Evolutionary conservation across 2,113 vertebrate genomes (phyloP), one percentile per base, ranked within the genome.

Genomic region (Nyctibius bracteatus): DNA sequence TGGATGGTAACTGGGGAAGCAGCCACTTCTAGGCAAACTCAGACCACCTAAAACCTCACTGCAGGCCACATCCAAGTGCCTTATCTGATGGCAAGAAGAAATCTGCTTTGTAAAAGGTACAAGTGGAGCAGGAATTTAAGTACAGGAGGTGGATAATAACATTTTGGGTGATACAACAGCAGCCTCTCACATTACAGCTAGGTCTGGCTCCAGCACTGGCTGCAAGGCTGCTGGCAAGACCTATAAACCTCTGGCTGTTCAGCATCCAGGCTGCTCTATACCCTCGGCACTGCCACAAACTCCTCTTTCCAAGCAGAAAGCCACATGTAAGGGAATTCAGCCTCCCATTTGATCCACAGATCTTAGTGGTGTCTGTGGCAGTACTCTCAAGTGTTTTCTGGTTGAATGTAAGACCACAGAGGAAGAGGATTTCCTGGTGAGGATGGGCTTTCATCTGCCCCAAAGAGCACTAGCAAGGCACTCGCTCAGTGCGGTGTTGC

Each of bases 71-170:
- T 17, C 15, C 51, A 78, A 54, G 28, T 31, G 59, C n/a, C 25
- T 75, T 61, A 72, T 73, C 79, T 73, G 58, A 90, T 10, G 16
- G 67, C 75, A 80, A 65, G 37, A 55, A 14, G 74, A 92, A 88
- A 87, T 72, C 41, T 77, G 62, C 71, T 83, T 46, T 9, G 4
- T 43, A 49, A 68, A 90, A 83, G 74, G 46, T 59, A 33, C 10
- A 77, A 91, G 54, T 23, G n/a, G 43, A 93, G 25, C 62, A 84
- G 68, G 67, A 89, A 81, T 66, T 81, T 70, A 94, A 78, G 61
- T 39, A 65, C 21, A 78, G 44, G 35, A 84, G 47, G 30, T 63
- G 63, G 67, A 28, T 43, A 88, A 84, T 65, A 91, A 67, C 78
- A 75, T 52, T 86, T 49, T 9, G 59, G 35, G 59, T 0, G 7